Evolutionary conservation across 1,140 invertebrate genomes (phyloP), one percentile per base, ranked within the genome.

Genomic region (Pentalonia nigronervosa): DNA sequence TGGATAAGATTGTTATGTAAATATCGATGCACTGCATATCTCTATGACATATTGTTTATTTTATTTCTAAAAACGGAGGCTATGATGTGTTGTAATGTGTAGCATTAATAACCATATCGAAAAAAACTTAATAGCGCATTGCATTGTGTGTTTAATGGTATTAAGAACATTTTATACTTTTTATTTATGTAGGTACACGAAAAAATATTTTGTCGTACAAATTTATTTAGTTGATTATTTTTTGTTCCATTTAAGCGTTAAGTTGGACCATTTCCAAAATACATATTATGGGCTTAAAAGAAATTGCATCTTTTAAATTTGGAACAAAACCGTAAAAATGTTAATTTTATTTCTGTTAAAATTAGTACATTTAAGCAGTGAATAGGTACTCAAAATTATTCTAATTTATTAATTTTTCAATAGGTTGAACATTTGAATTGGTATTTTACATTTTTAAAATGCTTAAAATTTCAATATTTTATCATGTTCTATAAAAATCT

Each of bases 241-340:
- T 50, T 21, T 21, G 20, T 23, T 50, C n/a, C 3, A 4, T 30
- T 67, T 67, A 67, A 67, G 60, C 11, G 17, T 88, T 21, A 20
- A 25, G n/a, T 88, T 50, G 47, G 86, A 88, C 30, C 30, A 34
- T 34, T 47, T 88, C 86, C 47, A 88, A 88, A 88, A 67, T 67
- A 2, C 30, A 11, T n/a, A 67, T 34, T 34, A 50, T 8, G n/a
- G 3, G 11, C 0, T 30, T 34, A 34, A n/a, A 76, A 76, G n/a
- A 76, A 81, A 81, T 81, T 17, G n/a, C 34, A 81, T 81, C n/a
- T 81, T 76, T n/a, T 53, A 53, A 53, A 53, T 53, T 21, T 23
- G 20, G 20, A 53, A 53, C 20, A 53, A 53, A 53, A 53, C 50
- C 21, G 20, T 7, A 53, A 21, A 53, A 53, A 21, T 23, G 48